phyloP scores from a whole-genome alignment of 2,113 vertebrate genomes.

The Fregata magnificens region DNA sequence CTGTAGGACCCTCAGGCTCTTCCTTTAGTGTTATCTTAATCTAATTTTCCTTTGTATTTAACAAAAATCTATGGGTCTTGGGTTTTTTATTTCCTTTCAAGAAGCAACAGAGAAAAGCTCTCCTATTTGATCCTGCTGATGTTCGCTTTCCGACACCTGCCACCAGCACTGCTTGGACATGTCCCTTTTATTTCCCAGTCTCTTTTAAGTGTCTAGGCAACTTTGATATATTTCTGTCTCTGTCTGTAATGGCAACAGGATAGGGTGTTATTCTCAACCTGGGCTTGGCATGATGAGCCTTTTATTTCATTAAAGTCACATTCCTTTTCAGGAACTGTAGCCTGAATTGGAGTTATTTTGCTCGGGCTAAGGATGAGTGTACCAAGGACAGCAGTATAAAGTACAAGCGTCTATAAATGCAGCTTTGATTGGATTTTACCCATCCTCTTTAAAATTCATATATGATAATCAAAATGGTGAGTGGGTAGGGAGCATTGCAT shows the following conservation, averaged over 20 bases:
- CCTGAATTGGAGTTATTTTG: constrained; percentile 46
- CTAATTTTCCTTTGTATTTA: constrained; percentile 61
- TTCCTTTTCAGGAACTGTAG: constrained; percentile 55
- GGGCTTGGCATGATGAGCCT: constrained; percentile 70
- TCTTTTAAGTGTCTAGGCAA: constrained; percentile 78
- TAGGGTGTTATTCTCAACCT: constrained; percentile 73
- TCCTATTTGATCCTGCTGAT: constrained; percentile 79
- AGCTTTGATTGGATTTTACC: constrained; percentile 23
- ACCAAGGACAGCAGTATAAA: background rate
- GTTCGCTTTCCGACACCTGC: constrained; percentile 73
- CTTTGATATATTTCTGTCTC: constrained; percentile 82
- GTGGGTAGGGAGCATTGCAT: background rate
- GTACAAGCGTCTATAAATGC: background rate
- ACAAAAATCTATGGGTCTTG: constrained; percentile 48
- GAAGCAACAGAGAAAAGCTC: constrained; percentile 73
- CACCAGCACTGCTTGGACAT: constrained; percentile 78
- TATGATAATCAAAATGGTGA: constrained; percentile 19
- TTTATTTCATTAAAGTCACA: constrained; percentile 73
- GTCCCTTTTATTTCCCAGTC: constrained; percentile 83
- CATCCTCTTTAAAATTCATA: constrained; percentile 23
- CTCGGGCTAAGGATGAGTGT: background rate
- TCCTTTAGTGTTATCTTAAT: constrained; percentile 24
- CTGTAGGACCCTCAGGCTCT: background rate
- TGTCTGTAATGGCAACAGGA: constrained; percentile 76
- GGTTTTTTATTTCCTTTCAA: constrained; percentile 70